Percentiles rank a stretch among this genome's conserved stretches.
Evolutionary conservation across 35 echinoderm and acorn worm species (phyloP).

Genomic region (Apostichopus californicus): DNA sequence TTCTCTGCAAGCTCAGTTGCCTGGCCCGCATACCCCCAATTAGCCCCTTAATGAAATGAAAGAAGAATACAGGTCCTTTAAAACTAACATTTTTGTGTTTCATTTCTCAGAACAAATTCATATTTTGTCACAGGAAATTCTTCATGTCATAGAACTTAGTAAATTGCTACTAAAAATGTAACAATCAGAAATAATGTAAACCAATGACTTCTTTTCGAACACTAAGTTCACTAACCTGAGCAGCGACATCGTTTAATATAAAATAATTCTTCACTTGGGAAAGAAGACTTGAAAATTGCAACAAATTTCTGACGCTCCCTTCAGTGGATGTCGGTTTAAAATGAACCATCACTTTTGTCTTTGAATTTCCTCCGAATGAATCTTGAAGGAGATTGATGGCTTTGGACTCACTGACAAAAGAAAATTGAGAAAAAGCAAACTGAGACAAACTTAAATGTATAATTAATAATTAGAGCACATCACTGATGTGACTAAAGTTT

Average conservation of each 20-base stretch:
- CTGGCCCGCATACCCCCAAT: neutral
- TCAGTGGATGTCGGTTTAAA: constrained; percentile 58
- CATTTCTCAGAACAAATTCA: too few relatives aligned
- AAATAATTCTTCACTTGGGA: constrained; percentile 67
- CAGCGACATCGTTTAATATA: constrained; percentile 74
- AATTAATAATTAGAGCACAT: neutral
- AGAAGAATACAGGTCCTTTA: too few relatives aligned
- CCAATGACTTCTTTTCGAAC: too few relatives aligned
- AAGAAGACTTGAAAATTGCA: constrained; percentile 58
- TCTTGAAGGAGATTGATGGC: constrained; percentile 68
- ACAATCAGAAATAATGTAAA: too few relatives aligned
- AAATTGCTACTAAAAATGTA: too few relatives aligned
- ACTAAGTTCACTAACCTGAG: constrained; percentile 25
- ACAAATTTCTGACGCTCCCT: constrained; percentile 34
- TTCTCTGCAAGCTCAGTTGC: constrained; percentile 10
- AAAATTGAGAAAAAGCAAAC: constrained; percentile 5
- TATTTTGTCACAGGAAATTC: too few relatives aligned
- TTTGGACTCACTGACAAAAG: constrained; percentile 72
- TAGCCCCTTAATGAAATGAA: constrained; percentile 60
- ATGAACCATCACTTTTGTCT: constrained; percentile 90
- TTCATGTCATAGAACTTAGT: too few relatives aligned
- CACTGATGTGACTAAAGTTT: neutral
- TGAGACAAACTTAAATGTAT: neutral
- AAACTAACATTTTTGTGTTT: too few relatives aligned
- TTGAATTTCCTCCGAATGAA: constrained; percentile 82